Base-by-base conservation (phyloP, 2,797 vertebrate species). In the Pseudochirops corinnae region DNA sequence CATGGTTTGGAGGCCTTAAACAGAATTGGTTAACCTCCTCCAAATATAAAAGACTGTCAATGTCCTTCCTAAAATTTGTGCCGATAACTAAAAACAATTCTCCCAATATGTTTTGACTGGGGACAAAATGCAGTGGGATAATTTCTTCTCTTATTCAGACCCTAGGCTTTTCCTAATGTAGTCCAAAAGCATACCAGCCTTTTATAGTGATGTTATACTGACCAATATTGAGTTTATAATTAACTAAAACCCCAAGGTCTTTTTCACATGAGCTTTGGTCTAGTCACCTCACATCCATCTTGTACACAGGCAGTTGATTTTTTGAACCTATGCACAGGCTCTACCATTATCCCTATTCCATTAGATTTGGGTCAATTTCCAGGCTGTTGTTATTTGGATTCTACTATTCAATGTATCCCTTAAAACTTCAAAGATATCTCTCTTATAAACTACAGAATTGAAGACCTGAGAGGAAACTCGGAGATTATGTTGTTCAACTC, bases 381-480 rank as follows among this genome's bases (percentile, higher is more conserved):
- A 87, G 21, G 24, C n/a, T 82, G 62, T n/a, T 82, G n/a, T 24
- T 82, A 82, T 82, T 2, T 82, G 74, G n/a, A 87, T 50, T 50
- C 74, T 87, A 26, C 21, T 46, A 46, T 87, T 87, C 39, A 87
- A 12, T 50, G 24, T 87, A 50, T 50, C 39, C 24, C 74, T 50
- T 82, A 87, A 82, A 87, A 10, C 74, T 87, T 87, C 24, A 50
- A 87, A 82, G 39, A 82, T 24, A 26, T 50, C 16, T 9, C 67
- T 74, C 39, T 87, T 46, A 50, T 87, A 50, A 50, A 50, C 74
- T 10, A n/a, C 91, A 97, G 82, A 94, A 93, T 55, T 92, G 96
- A 93, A 93, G 31, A 95, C 18, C 46, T 21, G 13, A 50, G 3
- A 87, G 3, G 39, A 18, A 62, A 3, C 24, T 91, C 24, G 55